phyloP scores from a whole-genome alignment of 2,888 invertebrate species.

The Seira sanloemensis region DNA sequence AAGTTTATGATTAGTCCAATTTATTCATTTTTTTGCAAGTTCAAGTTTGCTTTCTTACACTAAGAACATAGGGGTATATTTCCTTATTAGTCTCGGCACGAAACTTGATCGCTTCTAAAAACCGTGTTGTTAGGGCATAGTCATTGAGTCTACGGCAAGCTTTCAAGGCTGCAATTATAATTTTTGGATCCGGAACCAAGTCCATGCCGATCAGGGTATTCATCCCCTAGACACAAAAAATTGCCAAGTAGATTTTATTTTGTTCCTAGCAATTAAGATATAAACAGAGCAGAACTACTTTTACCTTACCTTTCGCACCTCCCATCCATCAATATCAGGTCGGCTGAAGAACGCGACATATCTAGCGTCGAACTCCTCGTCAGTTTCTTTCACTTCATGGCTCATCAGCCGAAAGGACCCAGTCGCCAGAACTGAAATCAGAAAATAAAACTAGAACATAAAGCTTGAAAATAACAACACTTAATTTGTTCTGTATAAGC shows the following conservation, averaged over 20 bases:
- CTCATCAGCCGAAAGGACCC: conserved; percentile 49
- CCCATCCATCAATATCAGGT: conserved; percentile 94
- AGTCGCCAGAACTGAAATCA: conserved; percentile 40
- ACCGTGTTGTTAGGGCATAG: conserved; percentile 93
- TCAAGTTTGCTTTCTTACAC: conserved; percentile 70
- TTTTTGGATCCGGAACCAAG: conserved; percentile 92
- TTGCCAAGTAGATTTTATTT: not conserved
- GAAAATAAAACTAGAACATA: too few species aligned
- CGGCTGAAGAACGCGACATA: conserved; percentile 91
- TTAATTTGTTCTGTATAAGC: too few species aligned
- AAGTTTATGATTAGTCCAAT: not conserved
- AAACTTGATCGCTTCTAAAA: conserved; percentile 92
- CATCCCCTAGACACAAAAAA: conserved; percentile 80
- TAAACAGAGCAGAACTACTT: conserved; percentile 39
- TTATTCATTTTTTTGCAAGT: not conserved
- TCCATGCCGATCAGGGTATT: conserved; percentile 93
- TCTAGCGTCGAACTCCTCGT: conserved; percentile 90
- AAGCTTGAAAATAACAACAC: too few species aligned
- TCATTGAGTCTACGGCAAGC: conserved; percentile 97
- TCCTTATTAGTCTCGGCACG: conserved; percentile 87
- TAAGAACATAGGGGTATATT: conserved; percentile 91
- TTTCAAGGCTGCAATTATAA: conserved; percentile 89
- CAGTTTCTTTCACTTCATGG: conserved; percentile 79
- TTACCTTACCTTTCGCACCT: conserved; percentile 83
- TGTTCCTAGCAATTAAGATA: not conserved